These are phyloP conservation scores for Exaiptasia diaphana DNA, from an alignment of 64 coral and sea anemone species.

Conservation along the genomic window DNA sequence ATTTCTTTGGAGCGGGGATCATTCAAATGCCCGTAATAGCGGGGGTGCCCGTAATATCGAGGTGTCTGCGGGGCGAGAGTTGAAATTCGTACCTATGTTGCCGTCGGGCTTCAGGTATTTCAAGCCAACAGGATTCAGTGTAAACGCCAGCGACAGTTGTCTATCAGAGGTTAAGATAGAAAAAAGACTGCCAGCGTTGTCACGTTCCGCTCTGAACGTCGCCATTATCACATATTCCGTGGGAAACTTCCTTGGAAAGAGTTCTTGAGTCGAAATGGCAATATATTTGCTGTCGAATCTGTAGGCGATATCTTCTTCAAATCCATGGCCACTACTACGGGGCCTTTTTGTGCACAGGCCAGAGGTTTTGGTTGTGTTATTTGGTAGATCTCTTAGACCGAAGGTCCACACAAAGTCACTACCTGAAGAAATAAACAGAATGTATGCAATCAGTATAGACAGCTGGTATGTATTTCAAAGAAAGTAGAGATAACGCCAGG, in stretches of 20 bases:
- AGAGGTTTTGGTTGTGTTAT: background rate
- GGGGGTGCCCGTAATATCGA: too few species aligned
- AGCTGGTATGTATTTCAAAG: too few species aligned
- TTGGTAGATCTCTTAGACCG: background rate
- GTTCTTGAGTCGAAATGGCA: background rate
- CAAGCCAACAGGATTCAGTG: conserved; percentile 48
- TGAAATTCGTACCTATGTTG: too few species aligned
- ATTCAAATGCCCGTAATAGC: too few species aligned
- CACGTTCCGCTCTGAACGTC: conserved; percentile 33
- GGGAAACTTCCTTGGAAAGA: conserved; percentile 38
- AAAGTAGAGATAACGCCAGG: too few species aligned
- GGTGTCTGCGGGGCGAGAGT: too few species aligned
- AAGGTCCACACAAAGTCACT: background rate
- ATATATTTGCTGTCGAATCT: background rate
- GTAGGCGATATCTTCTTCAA: background rate
- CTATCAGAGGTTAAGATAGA: conserved; percentile 15
- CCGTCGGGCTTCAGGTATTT: conserved; percentile 47
- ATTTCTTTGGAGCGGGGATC: too few species aligned
- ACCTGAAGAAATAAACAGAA: too few species aligned
- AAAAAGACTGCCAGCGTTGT: conserved; percentile 38
- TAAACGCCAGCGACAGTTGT: conserved; percentile 13
- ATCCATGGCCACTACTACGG: background rate
- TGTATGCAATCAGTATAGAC: too few species aligned
- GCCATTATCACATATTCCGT: conserved; percentile 44
- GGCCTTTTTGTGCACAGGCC: background rate